phyloP scores from a whole-genome alignment of 2,888 invertebrate genomes.

The Drosophila nr. fundita region DNA sequence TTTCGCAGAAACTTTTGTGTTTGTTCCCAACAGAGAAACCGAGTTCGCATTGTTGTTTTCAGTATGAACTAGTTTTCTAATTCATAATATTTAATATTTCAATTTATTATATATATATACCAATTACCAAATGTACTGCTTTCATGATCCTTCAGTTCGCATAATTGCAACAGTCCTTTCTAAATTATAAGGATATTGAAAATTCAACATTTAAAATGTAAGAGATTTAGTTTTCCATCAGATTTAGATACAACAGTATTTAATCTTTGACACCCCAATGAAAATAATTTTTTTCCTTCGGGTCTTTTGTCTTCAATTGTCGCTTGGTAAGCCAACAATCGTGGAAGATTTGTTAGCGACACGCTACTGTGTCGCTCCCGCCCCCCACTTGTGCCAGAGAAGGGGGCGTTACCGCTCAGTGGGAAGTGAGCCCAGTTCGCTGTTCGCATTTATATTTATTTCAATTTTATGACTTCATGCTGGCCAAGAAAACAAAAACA shows the following conservation, averaged over 20 bases:
- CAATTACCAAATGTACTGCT: neutral
- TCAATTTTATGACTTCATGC: conserved; percentile 80
- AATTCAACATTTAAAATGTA: neutral
- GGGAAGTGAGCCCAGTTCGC: conserved; percentile 60
- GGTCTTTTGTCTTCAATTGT: conserved; percentile 25
- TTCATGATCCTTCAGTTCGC: neutral
- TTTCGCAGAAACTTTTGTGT: neutral
- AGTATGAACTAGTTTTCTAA: neutral
- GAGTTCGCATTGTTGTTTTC: neutral
- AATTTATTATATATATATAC: no score
- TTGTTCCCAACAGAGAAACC: neutral
- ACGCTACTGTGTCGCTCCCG: conserved; percentile 33
- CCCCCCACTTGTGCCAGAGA: conserved; percentile 2
- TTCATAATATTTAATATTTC: neutral
- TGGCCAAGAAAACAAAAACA: conserved; percentile 66
- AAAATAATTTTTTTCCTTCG: neutral
- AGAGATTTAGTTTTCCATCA: neutral
- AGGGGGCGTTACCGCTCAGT: conserved; percentile 65
- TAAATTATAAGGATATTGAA: neutral
- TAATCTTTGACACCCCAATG: conserved; percentile 12
- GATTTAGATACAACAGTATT: conserved; percentile 4
- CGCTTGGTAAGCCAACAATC: conserved; percentile 44
- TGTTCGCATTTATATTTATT: conserved; percentile 75
- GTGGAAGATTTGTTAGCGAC: conserved; percentile 58
- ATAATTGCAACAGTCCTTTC: neutral